Evolutionary conservation across 2,113 vertebrate species (phyloP).

Genomic region (Ammodytes dubius): DNA sequence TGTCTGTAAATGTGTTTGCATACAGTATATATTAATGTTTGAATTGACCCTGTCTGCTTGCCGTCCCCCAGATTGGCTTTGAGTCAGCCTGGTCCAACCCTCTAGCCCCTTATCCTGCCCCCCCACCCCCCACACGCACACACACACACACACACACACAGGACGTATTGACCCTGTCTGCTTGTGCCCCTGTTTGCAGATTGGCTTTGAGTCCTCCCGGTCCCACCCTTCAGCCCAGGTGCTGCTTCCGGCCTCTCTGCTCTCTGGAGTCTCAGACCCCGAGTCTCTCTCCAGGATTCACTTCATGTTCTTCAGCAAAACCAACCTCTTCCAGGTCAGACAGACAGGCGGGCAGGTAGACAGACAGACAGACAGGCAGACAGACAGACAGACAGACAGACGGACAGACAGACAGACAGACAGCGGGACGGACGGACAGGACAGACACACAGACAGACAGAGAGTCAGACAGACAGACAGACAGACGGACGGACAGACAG

Average conservation of each 20-base stretch:
- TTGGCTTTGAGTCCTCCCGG: slow-evolving; percentile 87
- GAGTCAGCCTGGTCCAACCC: slow-evolving; percentile 81
- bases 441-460: too few species aligned
- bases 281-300: slow-evolving; percentile 89
- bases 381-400: too few species aligned
- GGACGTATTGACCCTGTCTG: fast-evolving
- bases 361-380: too few species aligned
- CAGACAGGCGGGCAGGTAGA: background rate
- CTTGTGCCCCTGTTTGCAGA: slow-evolving; percentile 81
- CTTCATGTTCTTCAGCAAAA: slow-evolving; percentile 96
- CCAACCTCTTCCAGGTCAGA: slow-evolving; percentile 89
- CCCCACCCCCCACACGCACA: too few species aligned
- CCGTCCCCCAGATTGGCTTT: slow-evolving; percentile 88
- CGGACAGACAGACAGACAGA: too few species aligned
- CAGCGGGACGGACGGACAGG: background rate
- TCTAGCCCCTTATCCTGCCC: too few species aligned
- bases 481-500: background rate
- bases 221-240: slow-evolving; percentile 87
- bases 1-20: too few species aligned
- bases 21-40: too few species aligned
- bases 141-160: too few species aligned
- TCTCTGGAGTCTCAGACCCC: slow-evolving; percentile 83
- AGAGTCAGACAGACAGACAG: too few species aligned
- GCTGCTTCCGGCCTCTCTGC: slow-evolving; percentile 88
- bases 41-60: too few species aligned